Evolutionary conservation across 2,113 vertebrate species (phyloP), one percentile per base, ranked within the genome.

Genomic region (Ascaphus truei): DNA sequence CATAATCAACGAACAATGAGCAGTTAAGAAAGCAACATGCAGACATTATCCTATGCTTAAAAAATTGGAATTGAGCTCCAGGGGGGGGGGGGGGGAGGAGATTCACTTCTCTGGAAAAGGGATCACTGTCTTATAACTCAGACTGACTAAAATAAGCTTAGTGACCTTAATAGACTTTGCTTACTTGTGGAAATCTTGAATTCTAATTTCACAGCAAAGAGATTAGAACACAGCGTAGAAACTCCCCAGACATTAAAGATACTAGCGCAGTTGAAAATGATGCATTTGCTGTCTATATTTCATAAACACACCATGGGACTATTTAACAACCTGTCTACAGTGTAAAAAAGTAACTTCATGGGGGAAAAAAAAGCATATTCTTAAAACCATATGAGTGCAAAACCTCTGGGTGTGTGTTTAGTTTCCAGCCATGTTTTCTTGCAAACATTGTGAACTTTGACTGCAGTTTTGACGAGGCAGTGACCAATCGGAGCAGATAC

Each of bases 371-470:
- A 47, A 34, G 20, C 29, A 12, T 66, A 27, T 34, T 57, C 29
- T 27, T 22, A 31, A 47, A 45, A n/a, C 26, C 53, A 57, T 22
- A 57, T 57, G 37, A 58, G 48, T 30, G 15, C 27, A 16, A 39
- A 51, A 18, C 73, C 57, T 68, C 37, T 75, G 63, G 73, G 43
- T 62, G 77, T 60, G 59, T 20, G 1, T 72, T 77, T 78, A 73
- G 76, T 72, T 81, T 80, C 72, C 73, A 73, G 34, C 60, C 48
- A 0, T 82, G 81, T 89, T 87, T 26, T 39, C 37, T 13, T 84
- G 84, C 86, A 86, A 86, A 87, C 82, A 85, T 63, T 69, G 68
- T 18, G 60, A 77, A 78, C 78, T 72, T 72, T 84, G 83, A 69
- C 82, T 84, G 23, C 16, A 20, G 39, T 56, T 55, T 16, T 67